phyloP scores from a whole-genome alignment of 2,113 vertebrate genomes.

The Pimephales promelas region DNA sequence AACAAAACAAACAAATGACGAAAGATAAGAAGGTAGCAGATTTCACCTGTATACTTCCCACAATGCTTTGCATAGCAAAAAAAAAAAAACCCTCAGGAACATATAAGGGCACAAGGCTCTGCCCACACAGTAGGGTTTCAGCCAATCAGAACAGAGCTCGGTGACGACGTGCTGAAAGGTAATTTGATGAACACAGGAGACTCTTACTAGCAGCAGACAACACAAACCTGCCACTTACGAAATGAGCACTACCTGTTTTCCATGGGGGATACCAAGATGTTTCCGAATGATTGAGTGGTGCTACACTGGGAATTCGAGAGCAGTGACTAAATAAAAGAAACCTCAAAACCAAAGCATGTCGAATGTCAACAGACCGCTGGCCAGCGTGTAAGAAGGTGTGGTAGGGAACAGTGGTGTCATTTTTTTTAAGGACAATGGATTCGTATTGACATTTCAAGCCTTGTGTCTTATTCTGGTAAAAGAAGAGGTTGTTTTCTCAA shows the following conservation, averaged over 20 bases:
- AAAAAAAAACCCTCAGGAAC: conserved; percentile 40
- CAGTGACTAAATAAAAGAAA: conserved; percentile 1
- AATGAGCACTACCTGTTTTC: conserved; percentile 30
- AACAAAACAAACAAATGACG: conserved; percentile 11
- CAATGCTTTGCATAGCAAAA: conserved; percentile 47
- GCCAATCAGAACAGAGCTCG: conserved; percentile 55
- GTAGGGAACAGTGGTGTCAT: not conserved
- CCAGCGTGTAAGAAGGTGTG: not conserved
- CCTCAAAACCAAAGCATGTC: conserved; percentile 20
- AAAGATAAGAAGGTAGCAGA: conserved; percentile 3
- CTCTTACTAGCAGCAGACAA: conserved; percentile 17
- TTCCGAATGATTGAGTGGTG: conserved; percentile 12
- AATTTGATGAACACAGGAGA: conserved; percentile 57
- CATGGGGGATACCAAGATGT: conserved; percentile 8
- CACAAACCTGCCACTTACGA: conserved; percentile 21
- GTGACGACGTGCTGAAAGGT: conserved; percentile 50
- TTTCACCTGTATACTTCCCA: conserved; percentile 47
- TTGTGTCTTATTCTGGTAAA: conserved; percentile 24
- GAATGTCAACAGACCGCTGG: not conserved
- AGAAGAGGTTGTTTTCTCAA: not conserved
- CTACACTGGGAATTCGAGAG: not conserved
- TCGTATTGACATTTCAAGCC: conserved; percentile 27
- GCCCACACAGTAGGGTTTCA: conserved; percentile 38
- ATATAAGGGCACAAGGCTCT: conserved; percentile 26
- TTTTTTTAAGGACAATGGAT: conserved; percentile 8